A percentile compares a stretch with the other conserved stretches of the same genome.
Evolutionary conservation across 53 echinoderm and acorn worm species (phyloP).

Genomic region (Mesocentrotus franciscanus): DNA sequence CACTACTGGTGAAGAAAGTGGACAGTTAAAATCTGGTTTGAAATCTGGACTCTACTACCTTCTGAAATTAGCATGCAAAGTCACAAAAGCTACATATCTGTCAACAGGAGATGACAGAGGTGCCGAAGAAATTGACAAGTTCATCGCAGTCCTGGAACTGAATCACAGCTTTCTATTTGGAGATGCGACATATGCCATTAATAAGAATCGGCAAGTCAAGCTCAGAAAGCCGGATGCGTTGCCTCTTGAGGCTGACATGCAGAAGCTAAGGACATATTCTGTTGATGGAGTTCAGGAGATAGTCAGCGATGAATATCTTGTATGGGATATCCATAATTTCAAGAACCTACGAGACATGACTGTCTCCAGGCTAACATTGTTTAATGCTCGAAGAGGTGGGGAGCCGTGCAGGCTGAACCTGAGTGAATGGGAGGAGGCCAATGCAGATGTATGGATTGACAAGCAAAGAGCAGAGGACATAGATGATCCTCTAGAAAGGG

Average conservation of each 20-base stretch:
- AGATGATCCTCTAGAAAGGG: background rate
- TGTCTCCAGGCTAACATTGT: background rate
- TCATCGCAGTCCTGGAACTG: background rate
- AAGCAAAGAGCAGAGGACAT: background rate
- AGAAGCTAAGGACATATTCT: background rate
- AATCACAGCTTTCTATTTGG: background rate
- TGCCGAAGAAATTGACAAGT: background rate
- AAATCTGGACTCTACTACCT: background rate
- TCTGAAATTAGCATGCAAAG: background rate
- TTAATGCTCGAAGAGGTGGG: background rate
- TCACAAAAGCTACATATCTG: background rate
- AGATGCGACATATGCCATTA: background rate
- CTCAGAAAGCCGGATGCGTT: background rate
- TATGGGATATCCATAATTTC: background rate
- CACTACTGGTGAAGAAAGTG: conserved; percentile 62
- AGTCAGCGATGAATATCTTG: background rate
- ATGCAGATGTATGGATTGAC: background rate
- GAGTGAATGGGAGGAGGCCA: background rate
- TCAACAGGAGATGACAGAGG: background rate
- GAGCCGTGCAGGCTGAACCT: background rate
- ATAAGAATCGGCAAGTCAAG: background rate
- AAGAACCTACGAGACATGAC: background rate
- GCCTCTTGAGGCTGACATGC: background rate
- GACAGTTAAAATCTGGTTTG: background rate
- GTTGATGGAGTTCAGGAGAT: background rate